Evolutionary conservation across 1,140 invertebrate genomes (phyloP).

Genomic region (Melipona quadrifasciata): DNA sequence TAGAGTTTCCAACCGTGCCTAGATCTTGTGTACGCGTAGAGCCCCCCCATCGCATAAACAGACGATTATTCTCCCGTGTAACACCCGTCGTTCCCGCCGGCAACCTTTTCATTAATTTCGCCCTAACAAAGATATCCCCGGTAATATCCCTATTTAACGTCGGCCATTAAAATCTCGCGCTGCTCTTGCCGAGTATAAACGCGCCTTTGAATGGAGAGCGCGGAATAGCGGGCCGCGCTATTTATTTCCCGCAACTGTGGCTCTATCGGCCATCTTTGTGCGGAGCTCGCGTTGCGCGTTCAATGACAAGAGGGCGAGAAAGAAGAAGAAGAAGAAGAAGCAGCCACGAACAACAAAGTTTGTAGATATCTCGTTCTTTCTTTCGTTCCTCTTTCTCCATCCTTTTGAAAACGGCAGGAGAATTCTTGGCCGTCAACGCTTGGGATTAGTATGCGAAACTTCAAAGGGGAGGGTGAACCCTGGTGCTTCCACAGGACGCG

Average conservation of each 20-base stretch:
- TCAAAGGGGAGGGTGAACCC: background rate
- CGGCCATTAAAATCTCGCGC: conserved; percentile 26
- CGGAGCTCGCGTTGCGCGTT: background rate
- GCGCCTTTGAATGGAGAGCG: background rate
- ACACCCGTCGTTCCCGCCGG: background rate
- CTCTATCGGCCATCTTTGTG: background rate
- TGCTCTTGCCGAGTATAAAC: conserved; percentile 5
- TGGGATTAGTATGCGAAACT: background rate
- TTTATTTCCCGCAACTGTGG: background rate
- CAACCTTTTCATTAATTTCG: conserved; percentile 28
- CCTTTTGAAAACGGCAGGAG: background rate
- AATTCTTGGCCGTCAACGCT: background rate
- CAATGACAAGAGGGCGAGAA: background rate
- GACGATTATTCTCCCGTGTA: conserved; percentile 3
- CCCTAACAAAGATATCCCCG: conserved; percentile 6
- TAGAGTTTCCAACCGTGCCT: background rate
- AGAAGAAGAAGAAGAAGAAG: background rate
- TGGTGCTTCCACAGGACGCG: background rate
- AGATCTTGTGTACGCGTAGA: background rate
- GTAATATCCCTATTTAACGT: conserved; percentile 15
- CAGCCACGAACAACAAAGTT: background rate
- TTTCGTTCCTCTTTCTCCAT: background rate
- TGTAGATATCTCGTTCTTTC: background rate
- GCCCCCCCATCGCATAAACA: conserved; percentile 9
- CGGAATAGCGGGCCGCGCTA: background rate